A percentile compares a stretch with the other conserved stretches of the same genome.
These are phyloP conservation scores for Pseudomyrmex flavicornis DNA, from an alignment of 1,140 invertebrate genomes.

Conservation along the genomic window DNA sequence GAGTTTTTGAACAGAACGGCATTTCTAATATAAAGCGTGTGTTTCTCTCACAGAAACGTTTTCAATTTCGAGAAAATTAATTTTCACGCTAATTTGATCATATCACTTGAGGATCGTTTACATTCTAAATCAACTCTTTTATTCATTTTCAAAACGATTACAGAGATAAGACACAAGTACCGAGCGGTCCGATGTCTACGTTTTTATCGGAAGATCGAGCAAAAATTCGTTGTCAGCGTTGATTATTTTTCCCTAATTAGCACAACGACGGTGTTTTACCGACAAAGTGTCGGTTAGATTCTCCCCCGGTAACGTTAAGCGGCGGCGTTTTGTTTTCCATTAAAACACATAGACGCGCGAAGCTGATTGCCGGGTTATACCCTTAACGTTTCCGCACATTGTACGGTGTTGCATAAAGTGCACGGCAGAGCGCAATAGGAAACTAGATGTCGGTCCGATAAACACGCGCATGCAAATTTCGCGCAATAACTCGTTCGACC, in stretches of 20 bases:
- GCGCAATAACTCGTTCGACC: slow-evolving; percentile 27
- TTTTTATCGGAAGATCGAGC: background rate
- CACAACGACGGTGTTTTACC: background rate
- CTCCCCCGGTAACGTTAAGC: background rate
- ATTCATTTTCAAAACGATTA: too few relatives aligned
- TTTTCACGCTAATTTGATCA: background rate
- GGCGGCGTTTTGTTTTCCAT: slow-evolving; percentile 47
- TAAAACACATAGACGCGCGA: slow-evolving; percentile 27
- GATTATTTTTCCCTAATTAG: slow-evolving; percentile 19
- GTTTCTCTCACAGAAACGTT: background rate
- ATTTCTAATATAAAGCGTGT: too few relatives aligned
- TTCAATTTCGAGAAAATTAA: background rate
- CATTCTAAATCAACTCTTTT: too few relatives aligned
- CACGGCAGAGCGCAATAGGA: slow-evolving; percentile 48
- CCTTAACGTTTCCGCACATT: slow-evolving; percentile 40
- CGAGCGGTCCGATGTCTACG: background rate
- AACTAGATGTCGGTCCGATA: slow-evolving; percentile 52
- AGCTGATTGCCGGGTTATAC: slow-evolving; percentile 36
- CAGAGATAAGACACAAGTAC: background rate
- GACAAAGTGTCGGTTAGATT: slow-evolving; percentile 10
- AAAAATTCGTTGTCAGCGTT: background rate
- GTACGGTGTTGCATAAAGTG: slow-evolving; percentile 45
- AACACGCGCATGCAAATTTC: slow-evolving; percentile 59
- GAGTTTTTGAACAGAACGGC: background rate
- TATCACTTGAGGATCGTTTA: background rate